phyloP scores from a whole-genome alignment of 2,888 invertebrate species.

The Platycheirus rosarum region DNA sequence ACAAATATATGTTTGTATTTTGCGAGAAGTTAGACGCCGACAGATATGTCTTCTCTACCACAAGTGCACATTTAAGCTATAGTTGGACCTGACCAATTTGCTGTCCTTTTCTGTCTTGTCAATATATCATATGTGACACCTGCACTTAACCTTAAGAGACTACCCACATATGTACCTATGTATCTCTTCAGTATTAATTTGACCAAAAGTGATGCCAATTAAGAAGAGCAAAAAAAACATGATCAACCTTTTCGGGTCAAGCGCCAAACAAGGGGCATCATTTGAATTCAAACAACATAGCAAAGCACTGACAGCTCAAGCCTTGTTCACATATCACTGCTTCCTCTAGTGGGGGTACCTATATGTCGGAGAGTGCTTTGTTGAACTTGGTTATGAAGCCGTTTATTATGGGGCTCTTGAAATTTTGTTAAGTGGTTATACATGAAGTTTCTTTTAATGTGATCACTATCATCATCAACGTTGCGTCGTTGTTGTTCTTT shows the following conservation, averaged over 20 bases:
- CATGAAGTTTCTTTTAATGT: constrained; percentile 61
- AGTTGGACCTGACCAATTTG: constrained; percentile 14
- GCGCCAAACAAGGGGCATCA: constrained; percentile 54
- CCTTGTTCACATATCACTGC: constrained; percentile 57
- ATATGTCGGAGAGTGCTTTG: constrained; percentile 38
- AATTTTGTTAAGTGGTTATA: constrained; percentile 64
- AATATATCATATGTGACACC: constrained; percentile 66
- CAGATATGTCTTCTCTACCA: too few species aligned
- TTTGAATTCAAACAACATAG: constrained; percentile 36
- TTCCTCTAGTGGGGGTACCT: constrained; percentile 30
- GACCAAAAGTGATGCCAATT: constrained; percentile 68
- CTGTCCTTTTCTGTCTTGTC: constrained; percentile 42
- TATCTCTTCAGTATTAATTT: neutral
- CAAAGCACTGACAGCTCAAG: constrained; percentile 24
- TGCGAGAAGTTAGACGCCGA: too few species aligned
- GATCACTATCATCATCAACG: constrained; percentile 49
- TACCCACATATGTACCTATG: constrained; percentile 27
- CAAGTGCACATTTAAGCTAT: too few species aligned
- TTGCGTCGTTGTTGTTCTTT: constrained; percentile 22
- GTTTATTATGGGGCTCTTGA: constrained; percentile 60
- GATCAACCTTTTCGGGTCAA: constrained; percentile 69
- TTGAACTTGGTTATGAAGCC: constrained; percentile 57
- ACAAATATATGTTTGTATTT: too few species aligned
- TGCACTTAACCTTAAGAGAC: constrained; percentile 54
- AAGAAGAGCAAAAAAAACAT: constrained; percentile 47